Conservation (phyloP, 1,140 invertebrate species). For the Drosophila jambulina region DNA sequence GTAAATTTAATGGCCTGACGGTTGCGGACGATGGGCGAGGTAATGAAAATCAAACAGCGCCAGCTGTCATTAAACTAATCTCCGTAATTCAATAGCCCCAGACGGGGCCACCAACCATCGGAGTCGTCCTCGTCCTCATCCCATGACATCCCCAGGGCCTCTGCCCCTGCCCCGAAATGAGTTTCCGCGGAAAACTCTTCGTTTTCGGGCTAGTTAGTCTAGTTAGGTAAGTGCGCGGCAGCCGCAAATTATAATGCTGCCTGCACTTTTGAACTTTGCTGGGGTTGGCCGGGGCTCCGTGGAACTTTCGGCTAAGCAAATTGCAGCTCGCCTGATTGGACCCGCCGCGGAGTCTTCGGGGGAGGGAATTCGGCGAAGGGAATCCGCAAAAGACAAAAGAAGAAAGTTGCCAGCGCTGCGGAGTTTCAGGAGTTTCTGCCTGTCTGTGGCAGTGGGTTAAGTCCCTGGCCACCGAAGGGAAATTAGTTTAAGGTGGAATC, state of each 20-base stretch:
- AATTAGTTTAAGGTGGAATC: conserved; percentile 32
- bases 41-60: conserved; percentile 83
- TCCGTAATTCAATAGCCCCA: conserved; percentile 79
- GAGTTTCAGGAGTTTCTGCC: conserved; percentile 48
- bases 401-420: conserved; percentile 53
- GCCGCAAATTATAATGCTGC: conserved; percentile 81
- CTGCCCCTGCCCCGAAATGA: conserved; percentile 54
- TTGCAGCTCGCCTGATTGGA: conserved; percentile 70
- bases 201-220: conserved; percentile 47
- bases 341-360: conserved; percentile 17
- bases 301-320: conserved; percentile 56
- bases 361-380: conserved; percentile 1
- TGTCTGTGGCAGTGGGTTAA: conserved; percentile 56
- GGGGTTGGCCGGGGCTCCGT: conserved; percentile 13
- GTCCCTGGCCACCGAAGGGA: conserved; percentile 14
- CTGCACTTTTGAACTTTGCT: conserved; percentile 77
- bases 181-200: conserved; percentile 37
- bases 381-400: conserved; percentile 69
- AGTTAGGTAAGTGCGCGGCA: conserved; percentile 77
- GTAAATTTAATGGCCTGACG: conserved; percentile 77
- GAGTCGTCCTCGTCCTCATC: conserved; percentile 16
- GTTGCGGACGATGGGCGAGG: conserved; percentile 47
- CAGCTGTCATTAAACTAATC: conserved; percentile 83
- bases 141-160: conserved; percentile 22
- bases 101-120: conserved; percentile 40